A percentile compares a stretch with the other conserved stretches of the same genome.
phyloP scores from a whole-genome alignment of 1,140 invertebrate species.

The Eupeodes corollae region DNA sequence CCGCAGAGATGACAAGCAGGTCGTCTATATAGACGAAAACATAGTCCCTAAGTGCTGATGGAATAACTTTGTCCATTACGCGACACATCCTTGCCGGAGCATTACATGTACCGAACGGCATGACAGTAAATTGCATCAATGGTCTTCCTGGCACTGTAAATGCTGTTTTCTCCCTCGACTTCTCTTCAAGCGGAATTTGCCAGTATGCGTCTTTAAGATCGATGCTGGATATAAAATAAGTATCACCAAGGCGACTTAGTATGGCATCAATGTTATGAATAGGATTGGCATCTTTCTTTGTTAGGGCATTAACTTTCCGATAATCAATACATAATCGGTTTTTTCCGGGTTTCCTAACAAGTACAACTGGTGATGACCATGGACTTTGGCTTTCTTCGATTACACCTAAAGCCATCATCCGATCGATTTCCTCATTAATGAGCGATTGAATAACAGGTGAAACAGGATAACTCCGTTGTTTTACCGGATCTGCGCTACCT shows the following conservation, averaged over 20 bases:
- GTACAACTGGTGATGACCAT: not conserved
- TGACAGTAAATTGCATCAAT: slow-evolving; percentile 17
- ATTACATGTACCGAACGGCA: slow-evolving; percentile 17
- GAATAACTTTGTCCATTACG: slow-evolving; percentile 20
- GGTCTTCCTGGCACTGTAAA: slow-evolving; percentile 35
- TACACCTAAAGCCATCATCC: slow-evolving; percentile 4
- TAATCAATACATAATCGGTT: too few species aligned
- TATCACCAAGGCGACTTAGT: not conserved
- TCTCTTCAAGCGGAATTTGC: slow-evolving; percentile 24
- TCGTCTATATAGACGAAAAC: slow-evolving; percentile 13
- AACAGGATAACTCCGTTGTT: slow-evolving; percentile 14
- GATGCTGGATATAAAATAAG: slow-evolving; percentile 14
- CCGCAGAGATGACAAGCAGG: slow-evolving; percentile 5
- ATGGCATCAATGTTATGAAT: not conserved
- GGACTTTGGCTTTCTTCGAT: not conserved
- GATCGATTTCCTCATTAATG: slow-evolving; percentile 1
- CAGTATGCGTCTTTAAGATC: slow-evolving; percentile 29
- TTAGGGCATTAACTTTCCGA: not conserved
- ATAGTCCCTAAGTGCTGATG: slow-evolving; percentile 24
- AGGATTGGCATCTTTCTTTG: not conserved
- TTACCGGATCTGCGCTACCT: slow-evolving; percentile 16
- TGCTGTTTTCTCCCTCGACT: slow-evolving; percentile 35
- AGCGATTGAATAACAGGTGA: slow-evolving; percentile 3
- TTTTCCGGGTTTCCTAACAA: too few species aligned
- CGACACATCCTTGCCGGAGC: slow-evolving; percentile 6